Conservation (phyloP, 2,113 vertebrate species). For the Cavia porcellus region DNA sequence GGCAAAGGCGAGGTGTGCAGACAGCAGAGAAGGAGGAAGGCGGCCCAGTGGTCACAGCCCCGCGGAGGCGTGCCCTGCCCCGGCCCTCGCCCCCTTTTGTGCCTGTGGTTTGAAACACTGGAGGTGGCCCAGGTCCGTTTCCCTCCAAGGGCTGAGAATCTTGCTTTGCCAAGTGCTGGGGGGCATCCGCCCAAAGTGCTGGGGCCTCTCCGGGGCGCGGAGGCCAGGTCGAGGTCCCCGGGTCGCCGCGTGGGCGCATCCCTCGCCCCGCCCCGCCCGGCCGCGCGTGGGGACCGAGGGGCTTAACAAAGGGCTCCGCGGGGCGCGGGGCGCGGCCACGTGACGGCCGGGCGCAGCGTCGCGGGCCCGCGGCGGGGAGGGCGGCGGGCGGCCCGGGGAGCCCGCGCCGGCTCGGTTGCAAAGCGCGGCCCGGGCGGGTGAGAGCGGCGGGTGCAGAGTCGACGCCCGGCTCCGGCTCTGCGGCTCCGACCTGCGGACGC, state of each 20-base stretch:
- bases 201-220: fast-evolving
- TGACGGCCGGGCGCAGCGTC: background rate
- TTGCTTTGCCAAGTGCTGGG: background rate
- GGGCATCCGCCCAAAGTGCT: conserved; percentile 21
- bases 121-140: conserved; percentile 64
- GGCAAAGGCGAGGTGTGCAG: background rate
- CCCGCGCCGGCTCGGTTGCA: conserved; percentile 20
- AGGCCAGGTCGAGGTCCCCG: background rate
- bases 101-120: conserved; percentile 39
- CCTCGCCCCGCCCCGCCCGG: background rate
- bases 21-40: conserved; percentile 43
- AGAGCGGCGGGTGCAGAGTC: conserved; percentile 79
- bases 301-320: conserved; percentile 77
- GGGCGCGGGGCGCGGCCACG: conserved; percentile 67
- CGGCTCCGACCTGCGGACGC: conserved; percentile 85
- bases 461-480: conserved; percentile 1
- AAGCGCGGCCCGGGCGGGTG: conserved; percentile 72
- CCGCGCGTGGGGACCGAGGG: conserved; percentile 51
- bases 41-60: conserved; percentile 65
- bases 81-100: conserved; percentile 52
- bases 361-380: background rate
- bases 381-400: conserved; percentile 51
- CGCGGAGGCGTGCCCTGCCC: conserved; percentile 43
- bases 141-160: background rate
- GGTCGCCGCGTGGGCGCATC: background rate